Evolutionary conservation across 2,888 invertebrate species (phyloP).

Genomic region (Pasiphila rectangulata): DNA sequence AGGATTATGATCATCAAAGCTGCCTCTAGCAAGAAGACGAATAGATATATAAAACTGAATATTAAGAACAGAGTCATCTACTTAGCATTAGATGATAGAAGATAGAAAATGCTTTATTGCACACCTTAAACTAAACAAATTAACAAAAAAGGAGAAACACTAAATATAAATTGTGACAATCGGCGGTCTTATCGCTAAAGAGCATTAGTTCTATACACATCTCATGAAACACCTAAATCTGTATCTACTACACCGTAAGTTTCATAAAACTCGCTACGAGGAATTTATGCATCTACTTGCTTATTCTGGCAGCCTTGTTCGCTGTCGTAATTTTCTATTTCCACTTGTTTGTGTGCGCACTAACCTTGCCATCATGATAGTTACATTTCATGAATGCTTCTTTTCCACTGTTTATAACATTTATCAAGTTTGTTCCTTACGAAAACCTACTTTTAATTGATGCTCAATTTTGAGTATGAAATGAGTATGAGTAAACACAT

Average conservation of each 20-base stretch:
- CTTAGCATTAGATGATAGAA: not conserved
- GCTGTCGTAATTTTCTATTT: not conserved
- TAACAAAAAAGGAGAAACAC: too few species aligned
- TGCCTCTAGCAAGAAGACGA: conserved; percentile 28
- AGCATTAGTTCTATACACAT: too few species aligned
- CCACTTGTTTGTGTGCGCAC: conserved; percentile 11
- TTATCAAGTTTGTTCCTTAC: conserved; percentile 20
- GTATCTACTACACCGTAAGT: conserved; percentile 6
- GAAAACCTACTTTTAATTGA: conserved; percentile 15
- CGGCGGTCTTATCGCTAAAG: too few species aligned
- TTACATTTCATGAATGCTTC: conserved; percentile 26
- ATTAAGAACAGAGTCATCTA: not conserved
- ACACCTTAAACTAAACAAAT: too few species aligned
- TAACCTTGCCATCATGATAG: conserved; percentile 22
- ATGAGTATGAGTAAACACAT: too few species aligned
- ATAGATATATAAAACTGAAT: not conserved
- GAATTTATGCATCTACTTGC: conserved; percentile 8
- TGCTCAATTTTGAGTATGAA: too few species aligned
- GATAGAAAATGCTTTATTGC: too few species aligned
- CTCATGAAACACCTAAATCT: not conserved
- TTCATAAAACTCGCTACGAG: conserved; percentile 14
- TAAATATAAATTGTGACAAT: too few species aligned
- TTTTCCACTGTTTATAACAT: conserved; percentile 22
- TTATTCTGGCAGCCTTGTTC: conserved; percentile 1
- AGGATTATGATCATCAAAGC: conserved; percentile 24